Evolutionary conservation across 1,140 invertebrate genomes (phyloP), one percentile per base, ranked within the genome.

Genomic region (Potamilus streckersoni): DNA sequence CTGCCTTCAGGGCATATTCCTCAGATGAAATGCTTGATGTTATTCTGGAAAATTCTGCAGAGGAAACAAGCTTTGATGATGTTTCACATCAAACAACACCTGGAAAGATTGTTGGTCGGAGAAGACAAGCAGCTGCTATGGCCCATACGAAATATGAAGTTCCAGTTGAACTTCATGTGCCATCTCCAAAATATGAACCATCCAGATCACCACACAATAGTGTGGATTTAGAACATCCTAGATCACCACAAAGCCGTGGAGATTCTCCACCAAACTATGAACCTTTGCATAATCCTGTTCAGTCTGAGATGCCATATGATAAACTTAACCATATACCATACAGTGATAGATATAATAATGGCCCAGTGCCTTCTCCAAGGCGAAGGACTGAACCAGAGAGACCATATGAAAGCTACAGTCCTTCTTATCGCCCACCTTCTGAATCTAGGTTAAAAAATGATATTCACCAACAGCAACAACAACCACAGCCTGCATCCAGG

Each of bases 111-210:
- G 20, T 77, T 27, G 75, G 75, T 16, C 64, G 75, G 23, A 70
- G 69, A 2, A 17, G 19, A 19, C n/a, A 71, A 23, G 68, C 68
- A 38, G 75, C 75, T 23, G 60, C 60, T 11, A 20, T 12, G 63
- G 67, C 38, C 17, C 0, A 31, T 31, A 20, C 13, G 8, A n/a
- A 20, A 66, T 31, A 70, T 60, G 63, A 63, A 20, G 74, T 76
- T 8, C 62, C 74, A 56, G 64, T 77, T n/a, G 75, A 77, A 19
- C 23, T 77, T n/a, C 70, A 77, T 72, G 70, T 56, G 15, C 65
- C 56, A 3, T 58, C 17, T n/a, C 19, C 31, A 27, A 49, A 66
- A n/a, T 13, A 27, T 27, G 66, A n/a, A 49, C 38, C 70, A 16
- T 56, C 70, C 19, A 20, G 5, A 13, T 38, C 69, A 61, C 70